Evolutionary conservation across 1,140 invertebrate species (phyloP).

Genomic region (Caerostris darwini): DNA sequence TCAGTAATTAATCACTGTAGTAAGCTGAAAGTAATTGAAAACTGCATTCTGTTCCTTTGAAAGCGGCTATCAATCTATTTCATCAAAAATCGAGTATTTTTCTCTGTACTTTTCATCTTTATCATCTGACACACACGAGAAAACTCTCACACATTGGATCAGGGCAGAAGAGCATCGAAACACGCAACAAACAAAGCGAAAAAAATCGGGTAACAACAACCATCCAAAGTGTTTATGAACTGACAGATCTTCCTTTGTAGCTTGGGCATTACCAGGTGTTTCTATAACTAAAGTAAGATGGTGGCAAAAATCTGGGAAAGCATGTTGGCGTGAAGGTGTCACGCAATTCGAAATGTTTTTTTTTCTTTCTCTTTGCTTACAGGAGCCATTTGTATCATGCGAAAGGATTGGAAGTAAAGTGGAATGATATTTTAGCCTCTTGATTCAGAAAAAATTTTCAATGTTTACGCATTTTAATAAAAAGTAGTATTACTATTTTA

Average conservation of each 20-base stretch:
- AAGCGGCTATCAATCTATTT: background rate
- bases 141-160: background rate
- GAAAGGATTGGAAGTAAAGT: background rate
- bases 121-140: background rate
- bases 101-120: background rate
- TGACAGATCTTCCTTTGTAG: conserved; percentile 32
- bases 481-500: no score
- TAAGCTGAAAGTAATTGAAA: background rate
- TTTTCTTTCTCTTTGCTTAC: background rate
- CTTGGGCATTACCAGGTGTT: conserved; percentile 53
- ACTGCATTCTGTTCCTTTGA: background rate
- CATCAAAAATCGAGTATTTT: background rate
- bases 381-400: conserved; percentile 7
- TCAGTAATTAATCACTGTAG: no score
- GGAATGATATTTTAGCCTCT: background rate
- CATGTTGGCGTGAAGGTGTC: conserved; percentile 12
- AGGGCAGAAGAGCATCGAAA: background rate
- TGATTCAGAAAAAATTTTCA: background rate
- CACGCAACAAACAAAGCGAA: conserved; percentile 27
- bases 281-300: conserved; percentile 25
- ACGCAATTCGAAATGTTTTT: background rate
- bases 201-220: conserved; percentile 28
- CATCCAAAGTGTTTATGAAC: conserved; percentile 42
- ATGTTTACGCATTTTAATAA: no score
- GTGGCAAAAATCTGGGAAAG: background rate